Evolutionary conservation across 1,140 invertebrate species (phyloP).

Genomic region (Ridgeia piscesae): DNA sequence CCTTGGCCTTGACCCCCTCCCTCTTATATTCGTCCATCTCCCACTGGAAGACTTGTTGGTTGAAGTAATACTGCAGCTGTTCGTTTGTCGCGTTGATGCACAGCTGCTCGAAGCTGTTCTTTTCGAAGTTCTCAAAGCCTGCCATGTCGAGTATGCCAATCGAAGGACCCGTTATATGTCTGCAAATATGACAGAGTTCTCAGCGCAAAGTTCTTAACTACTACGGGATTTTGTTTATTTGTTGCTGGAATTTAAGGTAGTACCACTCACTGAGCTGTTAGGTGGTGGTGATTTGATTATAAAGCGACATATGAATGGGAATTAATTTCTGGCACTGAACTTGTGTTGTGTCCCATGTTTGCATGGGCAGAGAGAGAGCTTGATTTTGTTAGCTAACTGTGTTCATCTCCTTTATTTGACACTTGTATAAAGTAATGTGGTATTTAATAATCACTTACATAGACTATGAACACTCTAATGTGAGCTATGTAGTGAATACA

Average conservation of each 20-base stretch:
- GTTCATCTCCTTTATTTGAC: no score
- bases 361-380: no score
- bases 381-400: no score
- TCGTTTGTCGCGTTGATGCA: conserved; percentile 94
- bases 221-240: conserved; percentile 75
- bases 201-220: conserved; percentile 81
- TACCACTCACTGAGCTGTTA: background rate
- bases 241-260: background rate
- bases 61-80: conserved; percentile 88
- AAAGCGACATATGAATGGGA: no score
- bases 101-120: conserved; percentile 79
- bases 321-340: no score
- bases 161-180: conserved; percentile 61
- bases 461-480: no score
- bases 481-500: no score
- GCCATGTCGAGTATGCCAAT: conserved; percentile 71
- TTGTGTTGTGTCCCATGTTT: no score
- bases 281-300: no score
- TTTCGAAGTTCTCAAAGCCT: conserved; percentile 70
- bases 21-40: conserved; percentile 73
- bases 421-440: no score
- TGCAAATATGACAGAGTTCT: no score
- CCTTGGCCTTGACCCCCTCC: conserved; percentile 74
- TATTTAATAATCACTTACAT: no score
- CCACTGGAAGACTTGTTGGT: conserved; percentile 82